phyloP scores from a whole-genome alignment of 2,888 invertebrate species.

The Mystacides longicornis region DNA sequence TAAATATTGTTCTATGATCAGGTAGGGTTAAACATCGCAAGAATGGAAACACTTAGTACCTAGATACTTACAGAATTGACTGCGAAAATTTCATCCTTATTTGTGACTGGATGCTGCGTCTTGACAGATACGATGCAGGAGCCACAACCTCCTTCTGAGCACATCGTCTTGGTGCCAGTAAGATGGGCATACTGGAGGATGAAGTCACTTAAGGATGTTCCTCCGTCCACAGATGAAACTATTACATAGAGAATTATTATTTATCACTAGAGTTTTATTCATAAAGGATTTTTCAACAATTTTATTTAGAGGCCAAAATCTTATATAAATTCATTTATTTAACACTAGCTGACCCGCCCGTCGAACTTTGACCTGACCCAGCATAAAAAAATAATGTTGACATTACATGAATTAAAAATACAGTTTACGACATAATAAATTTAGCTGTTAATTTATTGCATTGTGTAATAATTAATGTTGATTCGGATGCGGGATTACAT shows the following conservation, averaged over 20 bases:
- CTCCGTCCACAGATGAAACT: slow-evolving; percentile 35
- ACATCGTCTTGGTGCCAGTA: slow-evolving; percentile 65
- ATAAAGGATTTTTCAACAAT: background rate
- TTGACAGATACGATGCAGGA: slow-evolving; percentile 53
- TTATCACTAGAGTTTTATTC: background rate
- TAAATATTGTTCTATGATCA: background rate
- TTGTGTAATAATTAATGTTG: too few relatives aligned
- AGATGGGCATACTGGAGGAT: slow-evolving; percentile 53
- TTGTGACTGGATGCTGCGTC: slow-evolving; percentile 38
- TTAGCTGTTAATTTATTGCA: too few relatives aligned
- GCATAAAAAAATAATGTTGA: too few relatives aligned
- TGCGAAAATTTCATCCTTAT: slow-evolving; percentile 41
- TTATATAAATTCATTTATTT: too few relatives aligned
- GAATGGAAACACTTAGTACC: background rate
- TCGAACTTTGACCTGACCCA: too few relatives aligned
- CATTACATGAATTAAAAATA: too few relatives aligned
- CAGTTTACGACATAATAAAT: too few relatives aligned
- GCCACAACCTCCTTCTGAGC: slow-evolving; percentile 67
- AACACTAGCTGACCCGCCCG: too few relatives aligned
- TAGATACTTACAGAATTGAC: slow-evolving; percentile 52
- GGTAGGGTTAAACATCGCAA: too few relatives aligned
- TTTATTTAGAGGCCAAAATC: background rate
- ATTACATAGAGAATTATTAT: background rate
- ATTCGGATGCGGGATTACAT: too few relatives aligned
- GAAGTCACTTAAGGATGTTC: slow-evolving; percentile 56